Evolutionary conservation across 2,888 invertebrate species (phyloP).

Genomic region (Parnassius apollo): DNA sequence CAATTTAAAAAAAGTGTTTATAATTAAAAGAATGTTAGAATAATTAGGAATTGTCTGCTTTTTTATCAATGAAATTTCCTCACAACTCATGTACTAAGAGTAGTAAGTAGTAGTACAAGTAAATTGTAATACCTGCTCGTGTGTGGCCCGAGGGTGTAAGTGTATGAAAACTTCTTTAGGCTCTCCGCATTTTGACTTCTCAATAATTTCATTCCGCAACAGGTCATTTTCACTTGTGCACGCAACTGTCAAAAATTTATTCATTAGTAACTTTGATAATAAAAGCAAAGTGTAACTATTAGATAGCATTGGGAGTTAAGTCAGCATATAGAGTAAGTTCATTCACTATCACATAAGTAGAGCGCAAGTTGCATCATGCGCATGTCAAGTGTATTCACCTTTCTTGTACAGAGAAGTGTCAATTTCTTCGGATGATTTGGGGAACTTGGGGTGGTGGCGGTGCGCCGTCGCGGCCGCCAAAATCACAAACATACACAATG

Average conservation of each 20-base stretch:
- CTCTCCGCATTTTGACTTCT: constrained; percentile 63
- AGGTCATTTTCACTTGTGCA: constrained; percentile 54
- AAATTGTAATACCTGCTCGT: constrained; percentile 55
- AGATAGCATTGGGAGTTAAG: background rate
- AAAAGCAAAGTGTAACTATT: constrained; percentile 2
- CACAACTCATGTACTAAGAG: no score
- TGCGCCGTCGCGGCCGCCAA: constrained; percentile 51
- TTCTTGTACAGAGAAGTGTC: constrained; percentile 40
- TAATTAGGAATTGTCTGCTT: no score
- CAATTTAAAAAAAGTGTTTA: background rate
- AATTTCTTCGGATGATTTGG: constrained; percentile 45
- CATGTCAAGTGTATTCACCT: constrained; percentile 44
- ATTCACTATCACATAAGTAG: constrained; percentile 29
- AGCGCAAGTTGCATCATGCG: constrained; percentile 36
- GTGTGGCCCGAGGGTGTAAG: constrained; percentile 52
- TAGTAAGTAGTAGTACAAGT: background rate
- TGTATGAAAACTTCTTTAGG: constrained; percentile 68
- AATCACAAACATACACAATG: constrained; percentile 54
- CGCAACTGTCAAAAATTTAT: constrained; percentile 48
- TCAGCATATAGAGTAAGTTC: background rate
- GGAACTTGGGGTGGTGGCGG: constrained; percentile 62
- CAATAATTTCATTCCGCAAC: constrained; percentile 55
- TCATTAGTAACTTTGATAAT: constrained; percentile 6
- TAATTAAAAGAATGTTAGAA: background rate
- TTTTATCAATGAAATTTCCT: no score